phyloP scores from a whole-genome alignment of 2,113 vertebrate genomes.

The Seriola quinqueradiata region DNA sequence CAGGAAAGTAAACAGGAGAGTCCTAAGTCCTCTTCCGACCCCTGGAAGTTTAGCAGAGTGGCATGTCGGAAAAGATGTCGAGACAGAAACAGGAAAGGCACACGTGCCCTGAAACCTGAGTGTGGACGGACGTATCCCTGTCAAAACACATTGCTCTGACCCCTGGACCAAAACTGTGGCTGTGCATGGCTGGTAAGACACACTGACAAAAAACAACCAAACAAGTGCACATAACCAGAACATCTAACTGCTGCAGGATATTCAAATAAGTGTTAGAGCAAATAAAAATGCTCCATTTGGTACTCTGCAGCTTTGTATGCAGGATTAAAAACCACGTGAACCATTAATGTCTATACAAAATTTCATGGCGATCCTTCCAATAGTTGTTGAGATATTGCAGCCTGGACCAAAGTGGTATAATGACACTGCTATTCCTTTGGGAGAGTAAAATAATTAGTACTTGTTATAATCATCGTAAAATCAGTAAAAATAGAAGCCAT shows the following conservation, averaged over 20 bases:
- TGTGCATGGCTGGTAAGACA: not conserved
- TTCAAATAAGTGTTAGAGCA: not conserved
- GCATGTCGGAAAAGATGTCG: conserved; percentile 25
- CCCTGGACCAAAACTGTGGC: conserved; percentile 10
- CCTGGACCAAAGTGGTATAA: no score
- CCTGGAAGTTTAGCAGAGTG: conserved; percentile 24
- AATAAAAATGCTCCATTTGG: not conserved
- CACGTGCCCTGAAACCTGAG: conserved; percentile 48
- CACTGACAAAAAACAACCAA: not conserved
- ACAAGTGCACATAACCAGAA: not conserved
- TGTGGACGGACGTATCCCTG: conserved; percentile 14
- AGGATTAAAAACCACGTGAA: not conserved
- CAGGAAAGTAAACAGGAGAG: conserved; percentile 48
- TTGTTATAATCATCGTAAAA: not conserved
- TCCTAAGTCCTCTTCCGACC: conserved; percentile 4
- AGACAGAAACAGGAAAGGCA: conserved; percentile 66
- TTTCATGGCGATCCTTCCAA: no score
- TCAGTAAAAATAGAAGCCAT: not conserved
- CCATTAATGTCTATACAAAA: no score
- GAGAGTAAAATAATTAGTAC: not conserved
- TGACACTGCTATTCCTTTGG: no score
- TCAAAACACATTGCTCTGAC: conserved; percentile 28
- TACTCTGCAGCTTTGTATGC: not conserved
- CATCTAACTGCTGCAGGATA: not conserved
- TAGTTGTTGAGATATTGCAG: no score